Conservation (phyloP, 2,797 vertebrate species). For the Aulostomus chinensis region DNA sequence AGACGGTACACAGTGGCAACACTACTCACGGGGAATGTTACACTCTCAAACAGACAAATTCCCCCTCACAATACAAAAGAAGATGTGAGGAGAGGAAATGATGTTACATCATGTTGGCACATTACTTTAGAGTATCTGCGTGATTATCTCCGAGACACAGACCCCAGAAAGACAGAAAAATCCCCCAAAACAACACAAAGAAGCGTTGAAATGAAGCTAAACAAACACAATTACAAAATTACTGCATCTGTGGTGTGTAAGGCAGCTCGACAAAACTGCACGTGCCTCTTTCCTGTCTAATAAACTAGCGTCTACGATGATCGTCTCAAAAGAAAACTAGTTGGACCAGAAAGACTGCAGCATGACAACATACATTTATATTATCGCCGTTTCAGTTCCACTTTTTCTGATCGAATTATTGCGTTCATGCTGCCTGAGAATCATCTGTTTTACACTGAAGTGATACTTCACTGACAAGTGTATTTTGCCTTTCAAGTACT, state of each 20-base stretch:
- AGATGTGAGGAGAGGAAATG: slow-evolving; percentile 26
- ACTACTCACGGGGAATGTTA: slow-evolving; percentile 38
- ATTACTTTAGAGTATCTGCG: slow-evolving; percentile 20
- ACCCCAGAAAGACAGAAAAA: slow-evolving; percentile 31
- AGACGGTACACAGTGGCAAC: slow-evolving; percentile 23
- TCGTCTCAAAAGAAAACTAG: too few relatives aligned
- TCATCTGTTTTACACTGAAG: too few relatives aligned
- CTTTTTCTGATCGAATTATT: too few relatives aligned
- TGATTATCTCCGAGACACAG: slow-evolving; percentile 18
- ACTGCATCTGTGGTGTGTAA: slow-evolving; percentile 68
- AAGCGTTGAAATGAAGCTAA: slow-evolving; percentile 22
- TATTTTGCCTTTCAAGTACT: too few relatives aligned
- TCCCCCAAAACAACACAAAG: neutral
- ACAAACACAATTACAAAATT: slow-evolving; percentile 26
- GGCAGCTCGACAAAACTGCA: slow-evolving; percentile 65
- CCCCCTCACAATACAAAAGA: slow-evolving; percentile 13
- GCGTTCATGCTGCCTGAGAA: too few relatives aligned
- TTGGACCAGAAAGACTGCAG: too few relatives aligned
- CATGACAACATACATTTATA: too few relatives aligned
- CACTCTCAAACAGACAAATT: slow-evolving; percentile 18
- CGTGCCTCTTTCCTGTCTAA: slow-evolving; percentile 28
- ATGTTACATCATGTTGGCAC: slow-evolving; percentile 44
- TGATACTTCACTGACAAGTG: too few relatives aligned
- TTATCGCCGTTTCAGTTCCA: too few relatives aligned
- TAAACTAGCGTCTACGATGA: too few relatives aligned